Evolutionary conservation across 2,113 vertebrate genomes (phyloP).

Genomic region (Tragulus kanchil): DNA sequence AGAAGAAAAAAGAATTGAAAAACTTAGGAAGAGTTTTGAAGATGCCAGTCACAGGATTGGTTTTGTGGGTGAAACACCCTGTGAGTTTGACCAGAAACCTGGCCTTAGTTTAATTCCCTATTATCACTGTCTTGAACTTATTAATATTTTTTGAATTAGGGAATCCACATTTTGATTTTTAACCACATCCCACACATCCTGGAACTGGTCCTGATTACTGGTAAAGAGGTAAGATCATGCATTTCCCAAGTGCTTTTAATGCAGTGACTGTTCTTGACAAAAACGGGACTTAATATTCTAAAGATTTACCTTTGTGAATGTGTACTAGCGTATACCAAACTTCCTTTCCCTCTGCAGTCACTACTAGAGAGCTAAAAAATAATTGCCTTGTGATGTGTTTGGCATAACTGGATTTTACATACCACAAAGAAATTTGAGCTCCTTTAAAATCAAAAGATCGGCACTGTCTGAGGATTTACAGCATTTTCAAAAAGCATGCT

Average conservation of each 20-base stretch:
- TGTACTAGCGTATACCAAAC: neutral
- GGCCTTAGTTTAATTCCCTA: neutral
- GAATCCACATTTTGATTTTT: neutral
- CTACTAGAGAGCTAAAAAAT: neutral
- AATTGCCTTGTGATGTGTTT: neutral
- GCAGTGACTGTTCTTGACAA: neutral
- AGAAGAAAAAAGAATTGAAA: neutral
- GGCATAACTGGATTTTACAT: neutral
- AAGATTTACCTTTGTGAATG: neutral
- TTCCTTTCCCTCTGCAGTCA: neutral
- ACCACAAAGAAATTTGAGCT: neutral
- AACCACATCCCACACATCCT: neutral
- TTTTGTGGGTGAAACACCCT: no score
- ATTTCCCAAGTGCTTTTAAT: neutral
- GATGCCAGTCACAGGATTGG: neutral
- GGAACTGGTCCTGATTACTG: neutral
- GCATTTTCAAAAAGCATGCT: neutral
- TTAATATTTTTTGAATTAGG: neutral
- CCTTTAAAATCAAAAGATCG: neutral
- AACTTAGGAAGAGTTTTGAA: neutral
- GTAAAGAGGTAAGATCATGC: neutral
- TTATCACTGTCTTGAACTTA: neutral
- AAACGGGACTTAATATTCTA: neutral
- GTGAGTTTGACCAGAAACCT: neutral
- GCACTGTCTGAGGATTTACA: neutral